These are phyloP conservation scores for Stenichneumon culpator DNA, from an alignment of 2,888 invertebrate genomes.

Conservation along the genomic window DNA sequence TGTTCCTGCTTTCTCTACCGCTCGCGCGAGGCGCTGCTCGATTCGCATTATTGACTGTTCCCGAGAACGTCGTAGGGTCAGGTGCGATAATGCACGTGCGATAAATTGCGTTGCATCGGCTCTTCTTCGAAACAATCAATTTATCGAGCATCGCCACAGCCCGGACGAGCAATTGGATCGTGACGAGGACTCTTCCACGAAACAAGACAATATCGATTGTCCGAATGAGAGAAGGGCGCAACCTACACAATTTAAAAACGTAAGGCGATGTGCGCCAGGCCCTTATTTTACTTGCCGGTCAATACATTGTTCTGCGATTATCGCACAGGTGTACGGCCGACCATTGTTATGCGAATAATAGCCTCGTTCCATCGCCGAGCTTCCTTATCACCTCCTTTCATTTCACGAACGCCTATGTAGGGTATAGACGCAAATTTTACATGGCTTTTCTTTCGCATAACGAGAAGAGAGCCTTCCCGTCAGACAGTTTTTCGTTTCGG, in stretches of 20 bases:
- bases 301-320: constrained; percentile 38
- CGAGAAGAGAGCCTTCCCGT: constrained; percentile 39
- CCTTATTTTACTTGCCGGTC: neutral
- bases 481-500: constrained; percentile 43
- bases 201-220: constrained; percentile 4
- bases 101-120: neutral
- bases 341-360: constrained; percentile 25
- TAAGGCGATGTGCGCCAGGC: no score
- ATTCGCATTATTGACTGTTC: neutral
- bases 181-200: neutral
- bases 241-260: neutral
- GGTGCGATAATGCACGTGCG: neutral
- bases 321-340: neutral
- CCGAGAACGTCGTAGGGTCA: no score
- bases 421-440: constrained; percentile 17
- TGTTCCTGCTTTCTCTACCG: neutral
- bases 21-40: neutral
- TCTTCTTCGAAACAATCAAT: neutral
- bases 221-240: neutral
- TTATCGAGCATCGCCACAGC: neutral
- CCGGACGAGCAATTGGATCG: neutral
- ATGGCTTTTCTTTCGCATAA: constrained; percentile 44
- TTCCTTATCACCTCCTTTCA: constrained; percentile 12
- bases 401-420: neutral
- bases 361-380: constrained; percentile 11